A percentile compares a stretch with the other conserved stretches of the same genome.
These are phyloP conservation scores for Rosalia funebris DNA, from an alignment of 2,888 invertebrate species.

Conservation along the genomic window DNA sequence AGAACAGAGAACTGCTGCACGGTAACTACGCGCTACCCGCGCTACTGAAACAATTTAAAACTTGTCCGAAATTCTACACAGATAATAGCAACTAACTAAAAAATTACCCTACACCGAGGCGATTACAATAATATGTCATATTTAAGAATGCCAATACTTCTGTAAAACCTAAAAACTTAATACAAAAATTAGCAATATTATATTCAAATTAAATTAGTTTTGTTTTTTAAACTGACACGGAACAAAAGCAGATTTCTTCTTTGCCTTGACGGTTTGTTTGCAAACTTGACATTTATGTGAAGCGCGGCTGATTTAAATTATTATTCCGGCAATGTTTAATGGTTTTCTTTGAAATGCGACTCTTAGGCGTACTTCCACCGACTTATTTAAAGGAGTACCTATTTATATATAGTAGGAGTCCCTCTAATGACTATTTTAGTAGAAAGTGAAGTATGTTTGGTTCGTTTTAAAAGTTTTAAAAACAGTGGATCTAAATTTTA, in stretches of 20 bases:
- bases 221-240: not conserved
- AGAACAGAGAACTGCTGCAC: constrained; percentile 30
- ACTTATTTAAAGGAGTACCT: not conserved
- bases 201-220: not conserved
- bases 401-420: not conserved
- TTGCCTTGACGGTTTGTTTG: not conserved
- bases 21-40: constrained; percentile 9
- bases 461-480: too few relatives aligned
- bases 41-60: not conserved
- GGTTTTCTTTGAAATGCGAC: not conserved
- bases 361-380: not conserved
- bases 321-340: not conserved
- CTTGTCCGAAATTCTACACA: not conserved
- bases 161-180: too few relatives aligned
- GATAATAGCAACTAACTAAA: too few relatives aligned
- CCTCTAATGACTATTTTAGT: too few relatives aligned
- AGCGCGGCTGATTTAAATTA: not conserved
- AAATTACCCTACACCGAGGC: too few relatives aligned
- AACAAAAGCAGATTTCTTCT: not conserved
- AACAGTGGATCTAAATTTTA: too few relatives aligned
- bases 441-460: too few relatives aligned
- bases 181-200: too few relatives aligned
- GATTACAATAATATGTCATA: not conserved
- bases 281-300: not conserved
- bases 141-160: too few relatives aligned